Base-by-base conservation (phyloP, 2,797 vertebrate species). In the Megaceryle alcyon region DNA sequence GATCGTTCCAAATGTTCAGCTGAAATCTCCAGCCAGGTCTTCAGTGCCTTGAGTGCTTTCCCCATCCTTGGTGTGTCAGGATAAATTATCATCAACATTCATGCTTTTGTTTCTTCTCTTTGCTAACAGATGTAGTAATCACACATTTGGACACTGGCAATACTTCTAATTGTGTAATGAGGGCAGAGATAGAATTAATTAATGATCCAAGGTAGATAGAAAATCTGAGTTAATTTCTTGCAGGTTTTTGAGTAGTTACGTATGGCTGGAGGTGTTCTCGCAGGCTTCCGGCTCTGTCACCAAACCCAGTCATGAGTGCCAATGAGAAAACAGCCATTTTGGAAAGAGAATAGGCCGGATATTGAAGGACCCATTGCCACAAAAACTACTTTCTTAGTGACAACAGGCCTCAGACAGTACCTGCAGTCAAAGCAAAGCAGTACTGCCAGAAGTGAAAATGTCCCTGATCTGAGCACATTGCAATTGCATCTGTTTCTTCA, bases 61-160 rank as follows among this genome's bases (percentile, higher is more conserved):
- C 53, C 95, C 83, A 92, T 92, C 85, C 29, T 93, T 53, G 53
- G 51, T n/a, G 78, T 81, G 93, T 95, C 95, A 95, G 84, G 79
- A 93, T 96, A 97, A 96, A 97, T 97, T 94, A 97, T 88, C 73
- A 5, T 97, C 97, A 97, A 78, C 81, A 72, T 96, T 94, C 95
- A 84, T 97, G 97, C 80, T 93, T 97, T 96, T 96, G 91, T 92
- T 95, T 92, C 49, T 94, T 96, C 90, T 57, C 86, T 91, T 76
- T 97, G 77, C 94, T 96, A 97, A 94, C 92, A 97, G 91, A 95
- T 96, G 91, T 92, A 97, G 81, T 53, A 80, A 96, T 88, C 41
- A n/a, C 90, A 59, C 86, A 31, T 91, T 96, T 96, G 96, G 94
- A 96, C 89, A 95, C 86, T 49, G 53, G 83, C 88, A 84, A 91